A percentile compares a stretch with the other conserved stretches of the same genome.
phyloP scores from a whole-genome alignment of 64 coral and sea anemone genomes.

The Anthopleura sola region DNA sequence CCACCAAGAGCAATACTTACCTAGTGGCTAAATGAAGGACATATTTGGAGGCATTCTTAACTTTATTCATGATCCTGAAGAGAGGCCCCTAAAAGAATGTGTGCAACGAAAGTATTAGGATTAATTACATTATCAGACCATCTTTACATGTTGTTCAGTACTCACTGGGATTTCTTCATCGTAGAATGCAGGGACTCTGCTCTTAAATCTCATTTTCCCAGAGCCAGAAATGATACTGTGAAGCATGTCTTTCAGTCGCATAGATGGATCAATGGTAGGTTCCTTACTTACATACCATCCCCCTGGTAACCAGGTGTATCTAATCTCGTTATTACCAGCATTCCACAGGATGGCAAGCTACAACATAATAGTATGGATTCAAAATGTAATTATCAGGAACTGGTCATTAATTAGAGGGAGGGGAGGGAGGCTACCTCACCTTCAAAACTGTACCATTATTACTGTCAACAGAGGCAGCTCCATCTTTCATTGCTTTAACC shows the following conservation, averaged over 20 bases:
- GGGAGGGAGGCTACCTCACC: too few relatives aligned
- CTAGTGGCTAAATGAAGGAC: not conserved
- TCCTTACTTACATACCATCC: constrained; percentile 67
- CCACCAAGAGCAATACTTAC: not conserved
- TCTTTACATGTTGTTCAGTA: too few relatives aligned
- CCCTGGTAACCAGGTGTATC: constrained; percentile 78
- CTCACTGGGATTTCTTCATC: constrained; percentile 80
- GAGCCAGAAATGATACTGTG: constrained; percentile 52
- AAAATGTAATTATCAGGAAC: too few relatives aligned
- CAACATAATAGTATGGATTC: too few relatives aligned
- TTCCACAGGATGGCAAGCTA: constrained; percentile 87
- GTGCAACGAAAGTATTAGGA: too few relatives aligned
- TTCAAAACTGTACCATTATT: constrained; percentile 46
- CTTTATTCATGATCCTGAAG: not conserved
- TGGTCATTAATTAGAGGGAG: too few relatives aligned
- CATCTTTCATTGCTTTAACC: constrained; percentile 35
- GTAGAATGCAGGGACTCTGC: constrained; percentile 56
- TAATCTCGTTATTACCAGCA: constrained; percentile 57
- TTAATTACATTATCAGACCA: too few relatives aligned
- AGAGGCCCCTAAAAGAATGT: not conserved
- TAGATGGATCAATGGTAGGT: constrained; percentile 2
- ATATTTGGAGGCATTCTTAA: not conserved
- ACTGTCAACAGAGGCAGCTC: not conserved
- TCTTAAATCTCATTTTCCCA: constrained; percentile 43
- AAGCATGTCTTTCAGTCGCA: constrained; percentile 32